Conservation (phyloP, 2,888 invertebrate genomes). For the Drosophila neonasuta region DNA sequence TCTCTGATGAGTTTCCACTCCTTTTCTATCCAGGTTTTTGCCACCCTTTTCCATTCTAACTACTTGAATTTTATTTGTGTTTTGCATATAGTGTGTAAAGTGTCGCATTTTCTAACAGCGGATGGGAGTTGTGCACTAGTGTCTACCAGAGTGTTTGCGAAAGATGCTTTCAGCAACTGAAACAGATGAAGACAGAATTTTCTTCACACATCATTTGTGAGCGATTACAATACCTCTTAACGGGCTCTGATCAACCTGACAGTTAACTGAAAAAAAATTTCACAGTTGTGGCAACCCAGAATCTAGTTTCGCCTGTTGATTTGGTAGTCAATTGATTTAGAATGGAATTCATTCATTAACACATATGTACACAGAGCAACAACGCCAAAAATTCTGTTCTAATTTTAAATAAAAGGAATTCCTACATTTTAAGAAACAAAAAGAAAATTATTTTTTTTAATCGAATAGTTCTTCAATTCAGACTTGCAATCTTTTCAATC, state of each 20-base stretch:
- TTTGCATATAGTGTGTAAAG: constrained; percentile 10
- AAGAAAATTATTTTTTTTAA: no score
- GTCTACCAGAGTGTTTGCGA: constrained; percentile 8
- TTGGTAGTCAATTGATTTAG: no score
- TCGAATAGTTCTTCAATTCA: no score
- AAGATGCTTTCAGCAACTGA: constrained; percentile 44
- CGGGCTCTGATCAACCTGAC: constrained; percentile 38
- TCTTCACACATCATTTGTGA: constrained; percentile 43
- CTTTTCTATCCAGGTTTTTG: neutral
- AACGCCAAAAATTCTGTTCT: no score
- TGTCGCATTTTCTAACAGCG: constrained; percentile 9
- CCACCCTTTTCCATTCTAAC: neutral
- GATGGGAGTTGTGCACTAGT: constrained; percentile 15
- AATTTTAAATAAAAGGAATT: no score
- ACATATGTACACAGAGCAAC: no score
- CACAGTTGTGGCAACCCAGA: neutral
- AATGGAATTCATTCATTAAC: no score
- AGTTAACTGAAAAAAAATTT: neutral
- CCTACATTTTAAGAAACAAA: no score
- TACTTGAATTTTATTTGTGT: constrained; percentile 14
- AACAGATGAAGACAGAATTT: constrained; percentile 20
- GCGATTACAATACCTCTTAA: constrained; percentile 20
- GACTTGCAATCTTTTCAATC: no score
- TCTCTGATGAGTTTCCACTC: constrained; percentile 42
- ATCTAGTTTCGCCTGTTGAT: neutral